These are phyloP conservation scores for Aplodontia rufa DNA, from an alignment of 2,113 vertebrate genomes.

Conservation along the genomic window DNA sequence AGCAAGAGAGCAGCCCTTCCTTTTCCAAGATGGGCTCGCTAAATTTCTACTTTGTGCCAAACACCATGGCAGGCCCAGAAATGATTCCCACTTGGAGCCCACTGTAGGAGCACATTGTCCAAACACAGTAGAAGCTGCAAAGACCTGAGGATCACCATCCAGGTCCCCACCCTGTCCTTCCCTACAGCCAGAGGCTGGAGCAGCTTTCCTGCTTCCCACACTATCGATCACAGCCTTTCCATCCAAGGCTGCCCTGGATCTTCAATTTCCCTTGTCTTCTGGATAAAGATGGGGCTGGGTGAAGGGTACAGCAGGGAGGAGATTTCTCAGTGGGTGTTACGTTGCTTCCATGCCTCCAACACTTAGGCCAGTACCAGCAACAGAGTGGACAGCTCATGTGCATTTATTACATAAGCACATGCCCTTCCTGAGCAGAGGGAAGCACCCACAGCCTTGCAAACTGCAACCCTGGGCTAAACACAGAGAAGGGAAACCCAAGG, in stretches of 20 bases:
- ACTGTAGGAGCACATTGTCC: neutral
- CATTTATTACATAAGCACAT: neutral
- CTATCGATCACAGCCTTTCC: neutral
- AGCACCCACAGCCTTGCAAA: neutral
- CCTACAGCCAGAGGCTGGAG: neutral
- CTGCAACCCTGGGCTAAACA: neutral
- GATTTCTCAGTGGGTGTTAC: neutral
- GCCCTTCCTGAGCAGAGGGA: neutral
- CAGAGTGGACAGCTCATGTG: neutral
- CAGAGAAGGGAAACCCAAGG: neutral
- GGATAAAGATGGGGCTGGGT: neutral
- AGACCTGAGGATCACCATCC: neutral
- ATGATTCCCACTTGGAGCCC: neutral
- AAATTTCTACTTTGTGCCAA: neutral
- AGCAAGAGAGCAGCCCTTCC: neutral
- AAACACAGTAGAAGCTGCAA: neutral
- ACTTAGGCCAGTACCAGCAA: neutral
- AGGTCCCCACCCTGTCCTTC: neutral
- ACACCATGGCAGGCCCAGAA: neutral
- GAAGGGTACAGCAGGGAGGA: neutral
- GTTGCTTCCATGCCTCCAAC: neutral
- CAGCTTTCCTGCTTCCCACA: neutral
- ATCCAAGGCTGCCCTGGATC: neutral
- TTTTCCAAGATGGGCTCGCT: neutral
- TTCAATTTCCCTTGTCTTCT: neutral